Evolutionary conservation across 35 echinoderm and acorn worm genomes (phyloP).

Genomic region (Heliocidaris erythrogramma): DNA sequence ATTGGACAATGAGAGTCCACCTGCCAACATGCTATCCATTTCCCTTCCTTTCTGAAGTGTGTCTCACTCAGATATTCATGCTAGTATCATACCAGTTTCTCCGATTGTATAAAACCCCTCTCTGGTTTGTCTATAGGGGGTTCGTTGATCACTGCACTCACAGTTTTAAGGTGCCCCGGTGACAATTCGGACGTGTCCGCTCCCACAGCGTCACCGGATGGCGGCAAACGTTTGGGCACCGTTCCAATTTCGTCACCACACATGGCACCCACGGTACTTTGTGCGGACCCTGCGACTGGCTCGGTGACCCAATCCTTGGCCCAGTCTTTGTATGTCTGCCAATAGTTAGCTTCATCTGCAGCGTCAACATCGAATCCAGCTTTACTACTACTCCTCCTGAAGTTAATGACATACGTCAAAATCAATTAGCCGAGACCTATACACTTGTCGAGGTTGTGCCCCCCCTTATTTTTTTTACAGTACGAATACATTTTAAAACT

Average conservation of each 20-base stretch:
- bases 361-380: conserved; percentile 31
- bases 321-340: conserved; percentile 64
- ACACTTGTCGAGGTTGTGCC: background rate
- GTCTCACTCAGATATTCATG: background rate
- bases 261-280: background rate
- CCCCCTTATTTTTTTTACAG: background rate
- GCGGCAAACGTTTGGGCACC: background rate
- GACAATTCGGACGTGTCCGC: background rate
- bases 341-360: conserved; percentile 52
- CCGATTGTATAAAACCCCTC: background rate
- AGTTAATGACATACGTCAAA: background rate
- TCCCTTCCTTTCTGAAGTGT: too few species aligned
- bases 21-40: too few species aligned
- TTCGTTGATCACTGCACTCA: background rate
- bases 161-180: background rate
- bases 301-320: conserved; percentile 35
- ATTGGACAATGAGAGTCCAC: too few species aligned
- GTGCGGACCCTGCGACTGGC: background rate
- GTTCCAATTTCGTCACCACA: conserved; percentile 8
- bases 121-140: background rate
- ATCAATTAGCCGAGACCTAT: background rate
- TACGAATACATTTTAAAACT: background rate
- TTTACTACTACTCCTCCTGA: background rate
- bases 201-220: background rate
- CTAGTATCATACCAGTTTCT: conserved; percentile 23